Percentiles rank a stretch among this genome's conserved stretches.
phyloP scores from a whole-genome alignment of 1,140 invertebrate genomes.

The Calephelis nemesis region DNA sequence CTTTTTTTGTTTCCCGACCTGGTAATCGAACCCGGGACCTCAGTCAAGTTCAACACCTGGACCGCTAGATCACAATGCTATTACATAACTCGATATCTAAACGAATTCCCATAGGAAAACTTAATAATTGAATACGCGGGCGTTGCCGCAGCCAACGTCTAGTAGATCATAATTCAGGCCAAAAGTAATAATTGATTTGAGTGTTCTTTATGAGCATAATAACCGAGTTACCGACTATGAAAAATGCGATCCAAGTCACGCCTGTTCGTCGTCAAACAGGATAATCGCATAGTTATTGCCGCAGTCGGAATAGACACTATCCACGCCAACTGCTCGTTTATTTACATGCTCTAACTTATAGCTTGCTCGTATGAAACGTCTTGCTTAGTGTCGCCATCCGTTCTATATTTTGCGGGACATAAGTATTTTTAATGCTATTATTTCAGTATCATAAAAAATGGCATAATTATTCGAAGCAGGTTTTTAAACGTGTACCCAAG shows the following conservation, averaged over 20 bases:
- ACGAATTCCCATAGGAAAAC: too few species aligned
- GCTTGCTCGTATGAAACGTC: conserved; percentile 35
- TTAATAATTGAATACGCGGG: too few species aligned
- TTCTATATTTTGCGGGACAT: background rate
- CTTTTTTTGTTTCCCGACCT: too few species aligned
- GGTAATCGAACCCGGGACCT: too few species aligned
- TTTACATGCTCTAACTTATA: conserved; percentile 54
- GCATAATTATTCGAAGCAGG: too few species aligned
- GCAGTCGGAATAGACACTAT: conserved; percentile 61
- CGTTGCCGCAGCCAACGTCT: too few species aligned
- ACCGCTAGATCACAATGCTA: too few species aligned
- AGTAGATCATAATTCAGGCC: background rate
- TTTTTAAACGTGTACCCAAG: background rate
- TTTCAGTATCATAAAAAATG: too few species aligned
- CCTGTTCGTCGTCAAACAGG: conserved; percentile 56
- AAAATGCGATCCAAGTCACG: conserved; percentile 44
- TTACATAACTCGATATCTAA: too few species aligned
- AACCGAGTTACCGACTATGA: conserved; percentile 23
- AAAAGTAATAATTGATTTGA: conserved; percentile 13
- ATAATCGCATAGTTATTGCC: conserved; percentile 62
- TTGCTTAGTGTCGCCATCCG: background rate
- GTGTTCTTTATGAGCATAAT: conserved; percentile 7
- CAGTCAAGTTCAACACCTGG: too few species aligned
- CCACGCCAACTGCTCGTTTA: conserved; percentile 73
- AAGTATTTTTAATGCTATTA: too few species aligned